Evolutionary conservation across 2,113 vertebrate genomes (phyloP), one percentile per base, ranked within the genome.

Genomic region (Sinocyclocheilus grahami): DNA sequence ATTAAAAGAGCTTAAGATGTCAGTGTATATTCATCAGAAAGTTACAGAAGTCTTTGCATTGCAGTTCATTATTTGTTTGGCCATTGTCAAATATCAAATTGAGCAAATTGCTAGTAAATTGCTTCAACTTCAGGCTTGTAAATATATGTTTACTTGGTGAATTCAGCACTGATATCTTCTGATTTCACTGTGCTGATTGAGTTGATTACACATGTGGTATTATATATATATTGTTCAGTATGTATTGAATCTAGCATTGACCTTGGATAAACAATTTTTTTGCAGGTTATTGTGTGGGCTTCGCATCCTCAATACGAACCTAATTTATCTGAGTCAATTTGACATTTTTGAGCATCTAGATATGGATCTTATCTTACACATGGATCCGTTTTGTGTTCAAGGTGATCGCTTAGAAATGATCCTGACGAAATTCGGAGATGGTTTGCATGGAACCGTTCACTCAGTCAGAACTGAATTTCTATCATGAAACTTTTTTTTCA

Each of bases 321-420:
- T 11, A 39, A 42, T 79, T 39, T 2, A 55, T 11, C 75, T 1
- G 5, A 9, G 51, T n/a, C 33, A 5, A 58, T 62, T n/a, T 13
- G 2, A 42, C 0, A 7, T 63, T 62, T 80, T 20, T 42, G 4
- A 78, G 51, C 48, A 48, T 5, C 37, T 37, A 37, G 4, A 37
- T 37, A 37, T 37, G 37, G 37, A 37, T 37, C 39, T 39, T 39
- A 39, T 39, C 39, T 6, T 39, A 39, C n/a, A n/a, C 55, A 33
- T 79, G 39, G 37, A 62, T 55, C 53, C 37, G n/a, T 67, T 67
- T 81, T 63, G n/a, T 27, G 79, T 46, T 81, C 58, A 65, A 18
- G 6, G 79, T 24, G 39, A 65, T 65, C 9, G 7, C 60, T 24
- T 42, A 39, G 78, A 63, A 80, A 30, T 18, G 46, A 69, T 3